Percentiles rank a stretch among this genome's conserved stretches.
phyloP scores from a whole-genome alignment of 2,888 invertebrate species.

The Ochropacha duplaris region DNA sequence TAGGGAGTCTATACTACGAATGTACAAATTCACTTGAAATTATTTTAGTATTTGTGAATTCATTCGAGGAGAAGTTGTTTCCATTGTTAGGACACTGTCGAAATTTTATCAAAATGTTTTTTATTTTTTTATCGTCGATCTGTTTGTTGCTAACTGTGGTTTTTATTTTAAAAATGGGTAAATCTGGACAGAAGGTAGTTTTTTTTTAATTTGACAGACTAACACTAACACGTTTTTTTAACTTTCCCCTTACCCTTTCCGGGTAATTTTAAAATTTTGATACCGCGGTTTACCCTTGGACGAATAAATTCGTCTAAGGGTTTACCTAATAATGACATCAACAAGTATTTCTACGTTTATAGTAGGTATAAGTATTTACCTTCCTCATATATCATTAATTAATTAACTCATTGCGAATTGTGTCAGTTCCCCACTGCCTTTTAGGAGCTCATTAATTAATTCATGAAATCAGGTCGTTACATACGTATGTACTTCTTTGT shows the following conservation, averaged over 20 bases:
- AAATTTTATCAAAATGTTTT: conserved; percentile 46
- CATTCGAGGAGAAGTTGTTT: conserved; percentile 28
- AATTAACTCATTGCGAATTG: neutral
- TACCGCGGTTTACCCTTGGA: too few relatives aligned
- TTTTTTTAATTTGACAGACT: neutral
- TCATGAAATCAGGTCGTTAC: neutral
- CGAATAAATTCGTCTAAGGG: too few relatives aligned
- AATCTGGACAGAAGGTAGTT: conserved; percentile 45
- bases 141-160: conserved; percentile 52
- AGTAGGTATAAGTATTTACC: neutral
- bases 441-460: neutral
- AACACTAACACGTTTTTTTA: too few relatives aligned
- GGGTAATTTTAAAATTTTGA: too few relatives aligned
- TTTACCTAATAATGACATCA: neutral
- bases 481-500: too few relatives aligned
- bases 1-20: conserved; percentile 14
- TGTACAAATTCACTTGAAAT: conserved; percentile 16
- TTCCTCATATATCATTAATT: neutral
- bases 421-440: neutral
- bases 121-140: conserved; percentile 54
- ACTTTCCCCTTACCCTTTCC: too few relatives aligned
- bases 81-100: conserved; percentile 3
- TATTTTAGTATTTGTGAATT: conserved; percentile 32
- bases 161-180: conserved; percentile 53
- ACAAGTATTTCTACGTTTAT: neutral